A percentile compares a stretch with the other conserved stretches of the same genome.
Conservation (phyloP, 64 coral and sea anemone species). For the Catalaphyllia jardinei region DNA sequence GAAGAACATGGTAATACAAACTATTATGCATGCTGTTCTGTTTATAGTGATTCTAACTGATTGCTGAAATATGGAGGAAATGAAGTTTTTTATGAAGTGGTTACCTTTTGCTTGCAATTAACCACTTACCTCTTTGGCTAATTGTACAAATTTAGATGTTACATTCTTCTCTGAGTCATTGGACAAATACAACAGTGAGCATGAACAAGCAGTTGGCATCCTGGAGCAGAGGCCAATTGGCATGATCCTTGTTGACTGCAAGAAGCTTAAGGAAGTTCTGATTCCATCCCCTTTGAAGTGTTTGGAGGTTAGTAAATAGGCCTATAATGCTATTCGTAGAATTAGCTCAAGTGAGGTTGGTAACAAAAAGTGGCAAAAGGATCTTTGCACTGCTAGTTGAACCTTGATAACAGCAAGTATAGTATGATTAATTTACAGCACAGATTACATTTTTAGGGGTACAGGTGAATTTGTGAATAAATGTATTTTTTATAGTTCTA, state of each 20-base stretch:
- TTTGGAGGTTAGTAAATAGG: conserved; percentile 69
- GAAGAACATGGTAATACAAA: conserved; percentile 80
- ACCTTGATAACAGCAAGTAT: too few relatives aligned
- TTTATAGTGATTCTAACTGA: background rate
- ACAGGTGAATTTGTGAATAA: too few relatives aligned
- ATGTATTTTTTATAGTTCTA: too few relatives aligned
- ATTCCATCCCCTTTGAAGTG: conserved; percentile 97
- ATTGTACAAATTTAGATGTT: conserved; percentile 56
- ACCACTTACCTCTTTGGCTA: background rate
- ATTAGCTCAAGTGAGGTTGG: too few relatives aligned
- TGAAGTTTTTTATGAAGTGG: background rate
- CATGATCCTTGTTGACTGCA: conserved; percentile 88
- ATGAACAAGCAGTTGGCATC: conserved; percentile 78
- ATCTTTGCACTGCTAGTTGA: too few relatives aligned
- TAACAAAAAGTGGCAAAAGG: too few relatives aligned
- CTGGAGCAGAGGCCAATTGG: conserved; percentile 81
- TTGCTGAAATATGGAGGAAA: too few relatives aligned
- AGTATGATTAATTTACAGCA: too few relatives aligned
- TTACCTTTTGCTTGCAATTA: background rate
- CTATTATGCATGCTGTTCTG: background rate
- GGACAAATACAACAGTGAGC: conserved; percentile 92
- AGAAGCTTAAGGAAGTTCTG: conserved; percentile 95
- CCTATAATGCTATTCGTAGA: too few relatives aligned
- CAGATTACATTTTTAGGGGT: too few relatives aligned
- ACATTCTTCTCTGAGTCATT: conserved; percentile 84